Base-by-base conservation (phyloP, 2,113 vertebrate genomes). In the Vimba vimba region DNA sequence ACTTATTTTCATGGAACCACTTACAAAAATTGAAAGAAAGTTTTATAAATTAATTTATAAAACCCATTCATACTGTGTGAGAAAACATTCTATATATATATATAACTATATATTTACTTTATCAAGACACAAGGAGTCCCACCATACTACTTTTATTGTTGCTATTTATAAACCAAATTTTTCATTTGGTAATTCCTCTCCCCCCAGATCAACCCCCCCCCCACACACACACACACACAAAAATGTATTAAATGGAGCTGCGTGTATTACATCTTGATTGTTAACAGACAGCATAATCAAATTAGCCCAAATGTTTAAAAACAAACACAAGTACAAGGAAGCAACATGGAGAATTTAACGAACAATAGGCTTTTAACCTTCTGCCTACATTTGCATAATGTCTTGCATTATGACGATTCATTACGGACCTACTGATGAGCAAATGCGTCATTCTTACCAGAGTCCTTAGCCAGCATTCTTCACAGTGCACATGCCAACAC, bases 401-500 rank as follows among this genome's bases (percentile, higher is more conserved):
- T 7, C 52, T 55, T 21, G 17, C 17, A 2, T 2, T 19, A 6
- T 6, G 4, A 19, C 11, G 4, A 23, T 23, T 43, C 33, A 43
- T 7, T 33, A n/a, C n/a, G 36, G 39, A 3, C 50, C 27, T 10
- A 52, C 15, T 55, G 3, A 77, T 33, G 25, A 55, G 50, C 27
- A 33, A 30, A 47, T 33, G 7, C 55, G n/a, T 83, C 23, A 21
- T 86, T 59, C 96, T 95, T 94, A 99, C 98, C 98, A 99, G 95
- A 94, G 98, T 99, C 94, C 98, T 96, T 91, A 99, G 96, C 98
- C 98, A 99, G 95, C 98, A 99, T 93, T 99, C 98, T 95, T 99
- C 98, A 94, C 98, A 99, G 94, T 99, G 98, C 93, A 99, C 98
- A 1, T 99, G 98, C 98, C 98, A 99, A 94, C 98, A 99, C 95